These are phyloP conservation scores for Epirrhoe alternata DNA, from an alignment of 2,888 invertebrate genomes.

Conservation along the genomic window DNA sequence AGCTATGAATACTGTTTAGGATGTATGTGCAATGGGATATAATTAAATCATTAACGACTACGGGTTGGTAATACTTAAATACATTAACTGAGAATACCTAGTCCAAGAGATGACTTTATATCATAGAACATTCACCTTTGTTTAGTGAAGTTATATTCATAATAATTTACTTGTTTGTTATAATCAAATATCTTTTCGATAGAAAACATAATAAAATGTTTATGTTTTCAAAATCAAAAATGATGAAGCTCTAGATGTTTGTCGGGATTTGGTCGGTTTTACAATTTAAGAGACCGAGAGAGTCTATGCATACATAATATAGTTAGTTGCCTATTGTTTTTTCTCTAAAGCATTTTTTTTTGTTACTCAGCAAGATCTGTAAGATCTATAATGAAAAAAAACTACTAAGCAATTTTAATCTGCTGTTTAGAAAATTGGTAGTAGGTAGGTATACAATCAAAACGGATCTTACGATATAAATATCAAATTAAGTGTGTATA, in stretches of 20 bases:
- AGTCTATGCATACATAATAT: not conserved
- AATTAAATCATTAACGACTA: constrained; percentile 17
- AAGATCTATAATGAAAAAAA: constrained; percentile 6
- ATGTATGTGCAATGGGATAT: constrained; percentile 43
- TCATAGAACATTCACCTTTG: not conserved
- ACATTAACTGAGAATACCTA: not conserved
- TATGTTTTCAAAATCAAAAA: not conserved
- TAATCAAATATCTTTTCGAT: not conserved
- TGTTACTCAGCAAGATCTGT: constrained; percentile 9
- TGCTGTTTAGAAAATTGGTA: constrained; percentile 27
- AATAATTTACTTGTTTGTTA: not conserved
- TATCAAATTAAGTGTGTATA: constrained; percentile 40
- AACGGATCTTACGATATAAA: constrained; percentile 36
- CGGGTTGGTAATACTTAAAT: constrained; percentile 2
- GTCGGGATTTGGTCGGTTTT: not conserved
- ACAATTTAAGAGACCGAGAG: not conserved
- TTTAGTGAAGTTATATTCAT: not conserved
- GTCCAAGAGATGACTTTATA: not conserved
- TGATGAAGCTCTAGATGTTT: not conserved
- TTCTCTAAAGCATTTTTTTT: not conserved
- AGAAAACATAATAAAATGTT: constrained; percentile 4
- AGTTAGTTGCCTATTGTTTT: not conserved
- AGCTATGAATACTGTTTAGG: constrained; percentile 54
- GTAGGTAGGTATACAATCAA: constrained; percentile 39
- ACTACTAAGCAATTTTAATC: constrained; percentile 17